Conservation (phyloP, 2,797 vertebrate species). For the Discoglossus pictus region DNA sequence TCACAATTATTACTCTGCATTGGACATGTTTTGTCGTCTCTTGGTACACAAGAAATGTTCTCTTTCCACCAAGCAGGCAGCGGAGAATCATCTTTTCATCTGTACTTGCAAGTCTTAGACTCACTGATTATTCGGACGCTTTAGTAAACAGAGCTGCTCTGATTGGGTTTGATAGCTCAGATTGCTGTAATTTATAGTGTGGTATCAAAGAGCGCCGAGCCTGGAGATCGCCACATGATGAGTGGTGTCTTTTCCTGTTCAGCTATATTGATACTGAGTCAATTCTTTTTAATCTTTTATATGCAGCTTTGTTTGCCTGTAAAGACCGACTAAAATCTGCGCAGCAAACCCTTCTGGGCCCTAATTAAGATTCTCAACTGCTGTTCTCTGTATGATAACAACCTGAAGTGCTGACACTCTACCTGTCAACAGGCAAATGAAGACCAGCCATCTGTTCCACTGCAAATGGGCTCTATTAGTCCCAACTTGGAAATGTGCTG, state of each 20-base stretch:
- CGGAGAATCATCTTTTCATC: slow-evolving; percentile 25
- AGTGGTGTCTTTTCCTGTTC: slow-evolving; percentile 33
- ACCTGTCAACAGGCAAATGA: slow-evolving; percentile 91
- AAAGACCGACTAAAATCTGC: slow-evolving; percentile 65
- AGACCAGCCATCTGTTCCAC: slow-evolving; percentile 87
- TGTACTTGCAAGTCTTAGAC: slow-evolving; percentile 8
- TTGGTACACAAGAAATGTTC: too few species aligned
- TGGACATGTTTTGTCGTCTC: too few species aligned
- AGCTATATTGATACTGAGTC: slow-evolving; percentile 40
- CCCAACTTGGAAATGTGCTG: slow-evolving; percentile 71
- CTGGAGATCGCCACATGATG: slow-evolving; percentile 1
- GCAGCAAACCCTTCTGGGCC: slow-evolving; percentile 87
- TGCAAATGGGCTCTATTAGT: slow-evolving; percentile 82
- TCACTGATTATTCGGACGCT: slow-evolving; percentile 17
- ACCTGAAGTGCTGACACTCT: slow-evolving; percentile 85
- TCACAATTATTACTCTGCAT: too few species aligned
- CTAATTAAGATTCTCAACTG: slow-evolving; percentile 92
- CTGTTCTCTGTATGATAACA: slow-evolving; percentile 87
- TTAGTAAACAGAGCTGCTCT: slow-evolving; percentile 19
- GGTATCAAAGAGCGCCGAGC: slow-evolving; percentile 36
- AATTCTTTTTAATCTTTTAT: slow-evolving; percentile 54
- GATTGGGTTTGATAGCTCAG: slow-evolving; percentile 46
- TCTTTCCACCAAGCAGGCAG: not conserved
- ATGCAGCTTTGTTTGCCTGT: slow-evolving; percentile 57
- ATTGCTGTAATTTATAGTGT: slow-evolving; percentile 15